Conservation (phyloP, 2,888 invertebrate species). For the Dynastes tityus region DNA sequence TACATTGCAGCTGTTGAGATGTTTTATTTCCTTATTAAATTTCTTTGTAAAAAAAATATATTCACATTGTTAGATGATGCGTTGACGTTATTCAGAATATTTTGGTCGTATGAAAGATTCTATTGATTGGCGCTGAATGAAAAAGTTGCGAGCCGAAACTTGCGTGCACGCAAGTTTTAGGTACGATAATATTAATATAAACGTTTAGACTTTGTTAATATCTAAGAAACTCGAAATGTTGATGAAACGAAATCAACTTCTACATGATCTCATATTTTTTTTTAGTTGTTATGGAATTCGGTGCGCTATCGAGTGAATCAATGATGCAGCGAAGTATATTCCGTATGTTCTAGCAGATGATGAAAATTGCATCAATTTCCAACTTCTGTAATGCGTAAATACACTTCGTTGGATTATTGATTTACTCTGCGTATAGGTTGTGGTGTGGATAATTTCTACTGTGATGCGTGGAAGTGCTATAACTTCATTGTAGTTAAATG, state of each 20-base stretch:
- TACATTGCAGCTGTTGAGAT: slow-evolving; percentile 35
- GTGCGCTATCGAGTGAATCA: not conserved
- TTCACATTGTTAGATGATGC: not conserved
- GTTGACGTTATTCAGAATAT: slow-evolving; percentile 29
- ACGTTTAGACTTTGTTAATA: not conserved
- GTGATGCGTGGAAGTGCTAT: too few species aligned
- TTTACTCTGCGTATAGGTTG: too few species aligned
- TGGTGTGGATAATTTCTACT: too few species aligned
- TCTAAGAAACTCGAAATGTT: slow-evolving; percentile 7
- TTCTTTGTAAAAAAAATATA: not conserved
- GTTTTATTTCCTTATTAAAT: not conserved
- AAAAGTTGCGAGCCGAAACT: not conserved
- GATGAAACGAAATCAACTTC: not conserved
- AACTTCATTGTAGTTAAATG: too few species aligned
- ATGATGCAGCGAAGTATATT: too few species aligned
- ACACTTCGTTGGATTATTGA: too few species aligned
- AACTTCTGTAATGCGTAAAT: too few species aligned
- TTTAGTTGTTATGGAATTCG: not conserved
- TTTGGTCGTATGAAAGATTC: not conserved
- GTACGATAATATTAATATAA: too few species aligned
- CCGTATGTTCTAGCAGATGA: too few species aligned
- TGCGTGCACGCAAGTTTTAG: too few species aligned
- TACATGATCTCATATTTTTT: slow-evolving; percentile 11
- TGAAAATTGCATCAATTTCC: too few species aligned
- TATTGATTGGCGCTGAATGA: too few species aligned